A percentile compares a stretch with the other conserved stretches of the same genome.
Conservation (phyloP, 2,797 vertebrate species). For the Lacerta agilis region DNA sequence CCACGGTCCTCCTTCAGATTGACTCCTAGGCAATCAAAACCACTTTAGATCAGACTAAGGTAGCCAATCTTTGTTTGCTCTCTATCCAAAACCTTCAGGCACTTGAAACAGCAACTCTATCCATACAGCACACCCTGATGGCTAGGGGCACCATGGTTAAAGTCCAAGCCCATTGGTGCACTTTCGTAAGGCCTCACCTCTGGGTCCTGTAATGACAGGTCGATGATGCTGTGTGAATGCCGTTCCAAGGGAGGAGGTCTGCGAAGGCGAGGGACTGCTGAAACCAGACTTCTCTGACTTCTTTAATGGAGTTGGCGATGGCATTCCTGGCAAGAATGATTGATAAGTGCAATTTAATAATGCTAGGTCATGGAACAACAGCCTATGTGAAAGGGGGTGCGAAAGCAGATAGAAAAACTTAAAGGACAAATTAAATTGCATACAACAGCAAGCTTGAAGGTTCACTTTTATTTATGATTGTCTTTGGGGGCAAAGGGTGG, state of each 20-base stretch:
- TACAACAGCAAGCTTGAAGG: slow-evolving; percentile 57
- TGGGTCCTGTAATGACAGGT: slow-evolving; percentile 96
- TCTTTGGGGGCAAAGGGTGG: slow-evolving; percentile 59
- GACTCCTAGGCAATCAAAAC: neutral
- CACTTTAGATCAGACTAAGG: slow-evolving; percentile 27
- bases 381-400: slow-evolving; percentile 79
- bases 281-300: slow-evolving; percentile 98
- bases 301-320: slow-evolving; percentile 93
- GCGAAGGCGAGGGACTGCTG: slow-evolving; percentile 90
- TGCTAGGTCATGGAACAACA: slow-evolving; percentile 83
- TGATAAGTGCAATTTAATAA: slow-evolving; percentile 90
- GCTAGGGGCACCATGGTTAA: slow-evolving; percentile 27
- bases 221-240: slow-evolving; percentile 97
- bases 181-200: slow-evolving; percentile 89
- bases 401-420: slow-evolving; percentile 74
- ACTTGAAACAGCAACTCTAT: slow-evolving; percentile 32
- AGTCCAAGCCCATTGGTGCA: slow-evolving; percentile 38
- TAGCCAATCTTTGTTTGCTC: slow-evolving; percentile 5
- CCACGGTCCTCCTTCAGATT: slow-evolving; percentile 15
- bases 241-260: slow-evolving; percentile 92
- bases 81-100: slow-evolving; percentile 17
- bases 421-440: slow-evolving; percentile 70
- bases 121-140: slow-evolving; percentile 10
- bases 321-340: slow-evolving; percentile 95
- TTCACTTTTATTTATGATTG: slow-evolving; percentile 63